phyloP scores from a whole-genome alignment of 2,113 vertebrate species.

The Coryphaenoides rupestris region DNA sequence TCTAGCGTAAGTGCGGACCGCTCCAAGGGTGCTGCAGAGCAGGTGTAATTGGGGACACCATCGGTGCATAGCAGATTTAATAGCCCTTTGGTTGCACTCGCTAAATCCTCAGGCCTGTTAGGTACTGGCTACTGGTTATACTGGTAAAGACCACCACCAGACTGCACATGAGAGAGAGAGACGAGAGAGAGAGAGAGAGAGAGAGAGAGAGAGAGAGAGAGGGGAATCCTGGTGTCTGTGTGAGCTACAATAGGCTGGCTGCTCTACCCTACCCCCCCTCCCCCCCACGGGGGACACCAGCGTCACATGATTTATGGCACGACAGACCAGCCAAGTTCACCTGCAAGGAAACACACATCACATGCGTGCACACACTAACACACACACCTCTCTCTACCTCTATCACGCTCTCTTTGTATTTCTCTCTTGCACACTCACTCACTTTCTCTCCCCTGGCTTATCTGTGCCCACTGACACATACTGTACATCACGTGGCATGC shows the following conservation, averaged over 20 bases:
- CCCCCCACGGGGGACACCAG: constrained; percentile 33
- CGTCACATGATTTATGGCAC: constrained; percentile 50
- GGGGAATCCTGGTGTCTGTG: constrained; percentile 20
- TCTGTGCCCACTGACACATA: too few species aligned
- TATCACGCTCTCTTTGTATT: too few species aligned
- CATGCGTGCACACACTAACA: too few species aligned
- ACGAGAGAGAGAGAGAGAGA: too few species aligned
- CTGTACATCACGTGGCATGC: too few species aligned
- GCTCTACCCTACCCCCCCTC: too few species aligned
- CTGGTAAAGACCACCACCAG: constrained; percentile 38
- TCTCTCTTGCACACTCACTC: too few species aligned
- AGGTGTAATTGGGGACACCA: constrained; percentile 49
- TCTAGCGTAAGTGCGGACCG: constrained; percentile 11
- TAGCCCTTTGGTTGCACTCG: constrained; percentile 47
- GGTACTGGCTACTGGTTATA: constrained; percentile 48
- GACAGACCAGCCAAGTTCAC: constrained; percentile 45
- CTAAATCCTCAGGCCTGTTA: constrained; percentile 33
- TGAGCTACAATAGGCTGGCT: constrained; percentile 4
- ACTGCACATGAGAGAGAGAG: too few species aligned
- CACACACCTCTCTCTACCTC: background rate
- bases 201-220: too few species aligned
- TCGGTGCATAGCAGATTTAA: constrained; percentile 51
- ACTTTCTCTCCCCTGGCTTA: too few species aligned
- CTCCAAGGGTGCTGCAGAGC: constrained; percentile 24
- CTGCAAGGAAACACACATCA: constrained; percentile 18